Evolutionary conservation across 2,113 vertebrate genomes (phyloP).

Genomic region (Pseudolaguvia tuberculata): DNA sequence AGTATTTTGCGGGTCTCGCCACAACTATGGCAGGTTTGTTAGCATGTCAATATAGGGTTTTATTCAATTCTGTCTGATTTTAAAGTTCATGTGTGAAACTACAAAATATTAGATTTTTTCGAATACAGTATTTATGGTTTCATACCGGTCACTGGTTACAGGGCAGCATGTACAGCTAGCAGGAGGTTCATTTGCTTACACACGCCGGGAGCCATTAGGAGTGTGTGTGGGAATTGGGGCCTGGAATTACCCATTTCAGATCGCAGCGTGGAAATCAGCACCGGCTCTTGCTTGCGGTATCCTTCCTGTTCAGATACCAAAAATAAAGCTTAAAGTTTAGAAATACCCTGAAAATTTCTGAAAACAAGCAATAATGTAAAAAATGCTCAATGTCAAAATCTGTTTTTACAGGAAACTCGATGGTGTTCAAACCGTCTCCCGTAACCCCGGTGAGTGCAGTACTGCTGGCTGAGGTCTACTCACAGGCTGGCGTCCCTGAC

Average conservation of each 20-base stretch:
- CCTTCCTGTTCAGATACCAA: not conserved
- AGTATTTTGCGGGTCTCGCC: conserved; percentile 86
- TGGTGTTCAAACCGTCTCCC: conserved; percentile 94
- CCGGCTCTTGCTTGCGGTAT: conserved; percentile 90
- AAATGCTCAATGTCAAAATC: not conserved
- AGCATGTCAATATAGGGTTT: not conserved
- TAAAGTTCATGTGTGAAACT: not conserved
- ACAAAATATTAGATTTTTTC: not conserved
- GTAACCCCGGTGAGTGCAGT: conserved; percentile 82
- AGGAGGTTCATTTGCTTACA: conserved; percentile 88
- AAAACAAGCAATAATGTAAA: not conserved
- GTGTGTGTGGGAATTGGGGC: conserved; percentile 94
- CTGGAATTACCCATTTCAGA: conserved; percentile 98
- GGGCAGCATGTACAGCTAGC: conserved; percentile 89
- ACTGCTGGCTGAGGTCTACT: conserved; percentile 86
- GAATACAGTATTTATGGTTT: not conserved
- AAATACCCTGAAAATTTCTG: not conserved
- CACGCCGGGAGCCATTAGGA: conserved; percentile 86
- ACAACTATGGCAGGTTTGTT: conserved; percentile 77
- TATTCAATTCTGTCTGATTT: not conserved
- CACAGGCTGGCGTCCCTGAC: conserved; percentile 77
- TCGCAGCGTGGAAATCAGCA: conserved; percentile 88
- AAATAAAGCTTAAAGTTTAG: too few species aligned
- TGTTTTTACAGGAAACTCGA: conserved; percentile 80
- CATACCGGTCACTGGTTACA: conserved; percentile 42